phyloP scores from a whole-genome alignment of 2,113 vertebrate genomes.

The Paradoxurus hermaphroditus region DNA sequence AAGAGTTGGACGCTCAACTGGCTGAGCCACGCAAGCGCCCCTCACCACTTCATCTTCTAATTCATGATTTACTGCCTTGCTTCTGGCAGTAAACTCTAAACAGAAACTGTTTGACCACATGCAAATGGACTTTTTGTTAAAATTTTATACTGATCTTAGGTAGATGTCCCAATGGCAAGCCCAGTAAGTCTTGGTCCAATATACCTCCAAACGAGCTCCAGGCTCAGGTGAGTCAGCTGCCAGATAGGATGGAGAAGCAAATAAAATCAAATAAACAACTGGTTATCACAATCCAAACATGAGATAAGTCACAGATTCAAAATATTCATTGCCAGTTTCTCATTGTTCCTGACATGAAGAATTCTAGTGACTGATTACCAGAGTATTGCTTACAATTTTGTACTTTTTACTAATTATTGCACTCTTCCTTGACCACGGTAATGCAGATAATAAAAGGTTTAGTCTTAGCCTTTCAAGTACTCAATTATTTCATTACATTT shows the following conservation, averaged over 20 bases:
- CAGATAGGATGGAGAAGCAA: neutral
- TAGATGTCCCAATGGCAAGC: neutral
- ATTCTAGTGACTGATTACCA: neutral
- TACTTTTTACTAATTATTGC: neutral
- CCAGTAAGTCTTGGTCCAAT: neutral
- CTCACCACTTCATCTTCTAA: neutral
- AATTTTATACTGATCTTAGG: neutral
- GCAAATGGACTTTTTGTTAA: neutral
- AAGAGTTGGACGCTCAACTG: too few relatives aligned
- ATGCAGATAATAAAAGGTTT: neutral
- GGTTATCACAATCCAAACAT: neutral
- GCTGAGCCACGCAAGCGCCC: too few relatives aligned
- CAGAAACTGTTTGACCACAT: neutral
- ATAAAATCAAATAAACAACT: neutral
- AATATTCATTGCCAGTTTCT: neutral
- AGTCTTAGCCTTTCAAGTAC: neutral
- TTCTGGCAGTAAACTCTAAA: too few relatives aligned
- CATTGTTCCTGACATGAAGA: neutral
- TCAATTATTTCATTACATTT: neutral
- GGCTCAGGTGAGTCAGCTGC: neutral
- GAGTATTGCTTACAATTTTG: neutral
- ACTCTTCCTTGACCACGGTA: too few relatives aligned
- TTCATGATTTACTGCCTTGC: neutral
- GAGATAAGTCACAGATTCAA: neutral
- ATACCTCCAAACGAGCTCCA: neutral